Evolutionary conservation across 1,140 invertebrate genomes (phyloP).

Genomic region (Hydropsyche tenuis): DNA sequence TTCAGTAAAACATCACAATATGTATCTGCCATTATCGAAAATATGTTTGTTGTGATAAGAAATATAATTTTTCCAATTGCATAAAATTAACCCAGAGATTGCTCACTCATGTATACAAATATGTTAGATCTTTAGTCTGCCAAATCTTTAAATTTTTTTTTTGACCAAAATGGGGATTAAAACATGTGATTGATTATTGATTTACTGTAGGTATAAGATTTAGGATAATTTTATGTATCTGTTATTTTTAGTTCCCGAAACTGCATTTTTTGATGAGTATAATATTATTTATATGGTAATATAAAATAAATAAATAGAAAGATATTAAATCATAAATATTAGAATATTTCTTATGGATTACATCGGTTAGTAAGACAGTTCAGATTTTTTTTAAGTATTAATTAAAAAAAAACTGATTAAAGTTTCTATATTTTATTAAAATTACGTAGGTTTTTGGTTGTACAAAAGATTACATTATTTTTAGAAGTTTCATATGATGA

Average conservation of each 20-base stretch:
- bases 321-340: no score
- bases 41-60: neutral
- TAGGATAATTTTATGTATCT: neutral
- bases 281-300: neutral
- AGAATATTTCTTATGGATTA: no score
- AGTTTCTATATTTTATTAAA: no score
- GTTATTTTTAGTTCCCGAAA: neutral
- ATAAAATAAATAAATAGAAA: neutral
- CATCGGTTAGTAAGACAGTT: no score
- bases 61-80: no score
- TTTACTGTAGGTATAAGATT: neutral
- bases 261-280: neutral
- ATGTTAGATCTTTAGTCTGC: conserved; percentile 26
- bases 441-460: no score
- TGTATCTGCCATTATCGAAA: neutral
- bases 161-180: conserved; percentile 1
- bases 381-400: no score
- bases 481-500: neutral
- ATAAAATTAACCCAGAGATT: neutral
- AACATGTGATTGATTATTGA: conserved; percentile 19
- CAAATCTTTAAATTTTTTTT: conserved; percentile 13
- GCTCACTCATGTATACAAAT: conserved; percentile 26
- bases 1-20: neutral
- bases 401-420: no score
- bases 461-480: no score